Evolutionary conservation across 2,113 vertebrate species (phyloP).

Genomic region (Uria lomvia): DNA sequence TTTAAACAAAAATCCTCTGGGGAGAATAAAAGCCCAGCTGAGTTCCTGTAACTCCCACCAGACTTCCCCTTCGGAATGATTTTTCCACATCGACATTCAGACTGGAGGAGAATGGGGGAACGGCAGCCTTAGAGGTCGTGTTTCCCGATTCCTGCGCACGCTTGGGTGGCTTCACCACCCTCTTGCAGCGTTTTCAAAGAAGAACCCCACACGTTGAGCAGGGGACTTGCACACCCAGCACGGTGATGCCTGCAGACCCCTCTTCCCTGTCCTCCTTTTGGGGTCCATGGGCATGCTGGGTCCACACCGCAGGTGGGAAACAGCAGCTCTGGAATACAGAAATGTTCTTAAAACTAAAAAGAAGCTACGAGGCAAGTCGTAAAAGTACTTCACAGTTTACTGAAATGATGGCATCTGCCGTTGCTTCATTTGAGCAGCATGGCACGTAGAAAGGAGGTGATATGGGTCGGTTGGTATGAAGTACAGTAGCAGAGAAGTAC

Average conservation of each 20-base stretch:
- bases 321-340: background rate
- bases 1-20: background rate
- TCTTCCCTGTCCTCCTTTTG: background rate
- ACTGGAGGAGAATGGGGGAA: background rate
- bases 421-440: background rate
- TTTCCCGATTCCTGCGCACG: fast-evolving
- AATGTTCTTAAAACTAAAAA: background rate
- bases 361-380: background rate
- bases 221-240: background rate
- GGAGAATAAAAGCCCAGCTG: background rate
- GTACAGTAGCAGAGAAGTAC: background rate
- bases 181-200: background rate
- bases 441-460: background rate
- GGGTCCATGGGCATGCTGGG: fast-evolving
- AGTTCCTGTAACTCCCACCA: constrained; percentile 40
- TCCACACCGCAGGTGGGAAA: background rate
- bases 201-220: fast-evolving
- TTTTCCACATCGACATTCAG: constrained; percentile 3
- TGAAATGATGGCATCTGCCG: background rate
- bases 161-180: background rate
- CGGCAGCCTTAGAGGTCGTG: background rate
- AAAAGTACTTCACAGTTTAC: background rate
- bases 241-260: background rate
- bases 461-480: background rate
- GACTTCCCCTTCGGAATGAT: constrained; percentile 34